A percentile compares a stretch with the other conserved stretches of the same genome.
These are phyloP conservation scores for Phragmatobia fuliginosa DNA, from an alignment of 2,888 invertebrate genomes.

Conservation along the genomic window DNA sequence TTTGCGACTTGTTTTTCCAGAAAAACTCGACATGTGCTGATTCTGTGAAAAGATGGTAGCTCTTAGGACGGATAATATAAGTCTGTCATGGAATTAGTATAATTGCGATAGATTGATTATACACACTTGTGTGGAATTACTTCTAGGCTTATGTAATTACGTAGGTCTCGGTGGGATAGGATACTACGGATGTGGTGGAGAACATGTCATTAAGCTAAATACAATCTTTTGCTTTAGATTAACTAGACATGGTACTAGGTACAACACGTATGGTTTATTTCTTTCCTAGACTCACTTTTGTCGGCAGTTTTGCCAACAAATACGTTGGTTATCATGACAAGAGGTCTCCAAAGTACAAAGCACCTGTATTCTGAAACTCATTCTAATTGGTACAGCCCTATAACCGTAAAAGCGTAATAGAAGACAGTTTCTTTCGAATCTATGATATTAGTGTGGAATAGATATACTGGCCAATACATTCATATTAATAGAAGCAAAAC, in stretches of 20 bases:
- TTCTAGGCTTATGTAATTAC: slow-evolving; percentile 39
- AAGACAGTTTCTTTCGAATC: too few relatives aligned
- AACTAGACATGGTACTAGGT: not conserved
- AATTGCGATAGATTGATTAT: slow-evolving; percentile 78
- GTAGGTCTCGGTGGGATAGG: slow-evolving; percentile 34
- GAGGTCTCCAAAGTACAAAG: too few relatives aligned
- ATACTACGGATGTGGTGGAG: slow-evolving; percentile 44
- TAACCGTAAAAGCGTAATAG: too few relatives aligned
- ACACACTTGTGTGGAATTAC: slow-evolving; percentile 61
- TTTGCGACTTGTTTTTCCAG: slow-evolving; percentile 66
- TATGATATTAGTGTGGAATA: too few relatives aligned
- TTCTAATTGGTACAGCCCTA: too few relatives aligned
- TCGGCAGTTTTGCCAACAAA: too few relatives aligned
- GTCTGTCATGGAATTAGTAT: slow-evolving; percentile 65
- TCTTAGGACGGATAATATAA: slow-evolving; percentile 54
- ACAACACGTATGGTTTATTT: not conserved
- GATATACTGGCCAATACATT: too few relatives aligned
- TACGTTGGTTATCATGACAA: too few relatives aligned
- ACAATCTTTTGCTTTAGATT: not conserved
- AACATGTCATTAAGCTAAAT: not conserved
- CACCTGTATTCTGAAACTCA: too few relatives aligned
- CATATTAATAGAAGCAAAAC: not conserved
- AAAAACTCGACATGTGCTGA: slow-evolving; percentile 70
- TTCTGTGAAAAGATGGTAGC: slow-evolving; percentile 71
- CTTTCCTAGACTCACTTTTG: too few relatives aligned